These are phyloP conservation scores for Zaprionus taronus DNA, from an alignment of 1,140 invertebrate species.

Conservation along the genomic window DNA sequence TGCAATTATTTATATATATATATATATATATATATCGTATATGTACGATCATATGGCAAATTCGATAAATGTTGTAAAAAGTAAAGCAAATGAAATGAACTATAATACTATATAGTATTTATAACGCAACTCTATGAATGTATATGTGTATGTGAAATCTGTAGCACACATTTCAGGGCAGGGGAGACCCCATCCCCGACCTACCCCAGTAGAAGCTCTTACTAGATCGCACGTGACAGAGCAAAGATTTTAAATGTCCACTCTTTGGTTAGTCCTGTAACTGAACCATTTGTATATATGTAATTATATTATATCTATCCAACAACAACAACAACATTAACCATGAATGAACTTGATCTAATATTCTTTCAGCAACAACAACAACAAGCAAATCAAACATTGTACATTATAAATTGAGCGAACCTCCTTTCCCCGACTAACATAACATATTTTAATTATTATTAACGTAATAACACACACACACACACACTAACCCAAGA, in stretches of 20 bases:
- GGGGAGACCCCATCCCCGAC: neutral
- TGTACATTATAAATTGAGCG: slow-evolving; percentile 58
- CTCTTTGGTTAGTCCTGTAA: slow-evolving; percentile 8
- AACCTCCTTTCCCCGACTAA: slow-evolving; percentile 26
- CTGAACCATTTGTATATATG: slow-evolving; percentile 66
- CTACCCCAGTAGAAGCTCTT: slow-evolving; percentile 23
- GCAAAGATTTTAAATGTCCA: slow-evolving; percentile 8
- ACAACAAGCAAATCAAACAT: slow-evolving; percentile 4
- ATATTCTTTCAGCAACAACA: slow-evolving; percentile 20
- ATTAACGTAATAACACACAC: slow-evolving; percentile 39
- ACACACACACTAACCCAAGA: slow-evolving; percentile 64
- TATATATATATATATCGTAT: slow-evolving; percentile 21
- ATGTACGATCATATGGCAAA: slow-evolving; percentile 34
- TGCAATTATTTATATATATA: slow-evolving; percentile 14
- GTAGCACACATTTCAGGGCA: slow-evolving; percentile 38
- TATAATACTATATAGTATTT: slow-evolving; percentile 12
- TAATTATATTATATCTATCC: slow-evolving; percentile 65
- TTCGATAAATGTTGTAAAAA: slow-evolving; percentile 76
- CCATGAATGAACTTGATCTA: slow-evolving; percentile 22
- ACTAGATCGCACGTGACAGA: slow-evolving; percentile 16
- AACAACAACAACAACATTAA: slow-evolving; percentile 32
- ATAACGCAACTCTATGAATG: slow-evolving; percentile 37
- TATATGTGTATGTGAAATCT: slow-evolving; percentile 36
- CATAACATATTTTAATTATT: slow-evolving; percentile 14
- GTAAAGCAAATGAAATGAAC: slow-evolving; percentile 5